Base-by-base conservation (phyloP, 2,797 vertebrate species). In the Eulemur mongoz region DNA sequence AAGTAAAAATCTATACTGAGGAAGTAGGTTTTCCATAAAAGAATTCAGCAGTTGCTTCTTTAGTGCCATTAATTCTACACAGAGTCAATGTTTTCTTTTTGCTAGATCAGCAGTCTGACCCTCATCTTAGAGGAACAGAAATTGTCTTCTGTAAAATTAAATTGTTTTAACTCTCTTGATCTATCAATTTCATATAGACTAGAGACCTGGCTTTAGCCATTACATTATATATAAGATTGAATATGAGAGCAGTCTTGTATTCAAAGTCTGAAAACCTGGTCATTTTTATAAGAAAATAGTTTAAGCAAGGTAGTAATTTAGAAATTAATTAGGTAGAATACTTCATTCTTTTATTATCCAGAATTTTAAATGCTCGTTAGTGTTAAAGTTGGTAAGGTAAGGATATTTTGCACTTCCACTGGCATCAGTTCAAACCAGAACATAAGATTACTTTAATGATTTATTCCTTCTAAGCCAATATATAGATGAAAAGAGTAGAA, bases 281-380 rank as follows among this genome's bases (percentile, higher is more conserved):
- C 30, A 86, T 76, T 75, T 87, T 92, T 35, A 69, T 83, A 83
- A 61, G 27, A 92, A 91, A 93, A 79, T 48, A 69, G 17, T 80
- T 90, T 94, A 22, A 82, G 12, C 40, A 12, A 82, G 27, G 8
- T 35, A 76, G 32, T 67, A 92, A 82, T 12, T 35, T 72, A 52
- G 10, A 35, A 73, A 89, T 95, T 85, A 92, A 76, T 57, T 78
- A 75, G 4, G 30, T 79, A 75, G 57, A 59, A 3, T 70, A 76
- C 65, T 88, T 95, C 43, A 61, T 43, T 54, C 7, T 79, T 96
- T 92, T 87, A 86, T 63, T 78, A 81, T 69, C 20, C 96, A 93
- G 61, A 61, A 59, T 54, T 30, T 57, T 63, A 83, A 93, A 73
- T 86, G 25, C 14, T 87, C 63, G 3, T 9, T 65, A 73, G 50